Evolutionary conservation across 35 echinoderm and acorn worm species (phyloP), one percentile per base, ranked within the genome.

Genomic region (Ophiothrix spiculata): DNA sequence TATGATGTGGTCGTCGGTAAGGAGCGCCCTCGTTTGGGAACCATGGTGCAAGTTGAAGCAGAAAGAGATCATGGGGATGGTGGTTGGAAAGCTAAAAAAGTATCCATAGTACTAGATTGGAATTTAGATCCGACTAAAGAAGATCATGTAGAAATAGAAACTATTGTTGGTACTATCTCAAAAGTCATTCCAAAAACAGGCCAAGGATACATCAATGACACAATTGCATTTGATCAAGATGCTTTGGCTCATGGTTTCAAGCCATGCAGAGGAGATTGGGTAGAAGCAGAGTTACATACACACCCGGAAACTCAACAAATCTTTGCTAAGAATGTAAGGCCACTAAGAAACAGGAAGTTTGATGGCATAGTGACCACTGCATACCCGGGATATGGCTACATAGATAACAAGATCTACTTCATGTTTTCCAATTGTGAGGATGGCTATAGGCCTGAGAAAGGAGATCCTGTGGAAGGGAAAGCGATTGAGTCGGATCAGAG

Each of bases 401-500:
- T 99, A 19, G 87, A 99, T 82, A 79, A 86, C 16, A 79, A 23
- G 13, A 99, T 94, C 37, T 94, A 91, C 75, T 99, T 99, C 54
- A 39, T 78, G 14, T 91, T 91, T 38, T 56, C 31, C 14, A 86
- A 83, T 21, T 99, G 96, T 87, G 85, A 91, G 29, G 56, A 36
- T 15, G 89, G 89, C 10, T 99, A 81, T 37, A 37, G 75, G 38
- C 96, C 96, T 12, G 1, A 94, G 74, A 94, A 91, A 76, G 96
- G 91, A 12, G 96, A 99, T 39, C 14, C 39, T 32, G 88, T 99
- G 12, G 79, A 76, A 25, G 96, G 92, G 38, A 87, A 75, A 28
- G 89, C 89, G 4, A 94, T 99, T 56, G 96, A 99, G 40, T 91
- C 91, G 4, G 85, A 94, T 13, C 96, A 99, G 83, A 99, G 84